phyloP scores from a whole-genome alignment of 1,140 invertebrate genomes.

The Eriosoma lanigerum region DNA sequence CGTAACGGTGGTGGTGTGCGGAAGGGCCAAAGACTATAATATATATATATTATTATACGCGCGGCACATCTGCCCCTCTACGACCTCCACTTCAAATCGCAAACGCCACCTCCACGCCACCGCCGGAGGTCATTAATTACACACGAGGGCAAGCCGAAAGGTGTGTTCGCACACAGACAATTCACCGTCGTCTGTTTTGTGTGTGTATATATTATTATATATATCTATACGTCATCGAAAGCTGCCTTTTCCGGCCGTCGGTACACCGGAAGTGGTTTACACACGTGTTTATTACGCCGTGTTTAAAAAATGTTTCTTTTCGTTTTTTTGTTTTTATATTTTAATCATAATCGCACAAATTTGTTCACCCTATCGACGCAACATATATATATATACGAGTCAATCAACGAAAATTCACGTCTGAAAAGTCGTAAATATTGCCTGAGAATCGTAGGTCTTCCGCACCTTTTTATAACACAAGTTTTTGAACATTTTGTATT shows the following conservation, averaged over 20 bases:
- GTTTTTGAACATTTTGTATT: too few species aligned
- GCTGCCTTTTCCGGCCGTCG: conserved; percentile 28
- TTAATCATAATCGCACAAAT: too few species aligned
- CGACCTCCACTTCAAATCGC: not conserved
- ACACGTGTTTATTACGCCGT: not conserved
- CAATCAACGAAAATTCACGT: not conserved
- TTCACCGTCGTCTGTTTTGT: too few species aligned
- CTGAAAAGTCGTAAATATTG: not conserved
- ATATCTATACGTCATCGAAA: not conserved
- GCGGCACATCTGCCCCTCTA: not conserved
- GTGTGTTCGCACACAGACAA: conserved; percentile 24
- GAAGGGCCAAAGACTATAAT: not conserved
- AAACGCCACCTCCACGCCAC: too few species aligned
- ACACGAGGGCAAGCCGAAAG: conserved; percentile 4
- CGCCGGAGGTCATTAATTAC: conserved; percentile 39
- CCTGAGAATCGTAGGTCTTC: too few species aligned
- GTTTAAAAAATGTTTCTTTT: not conserved
- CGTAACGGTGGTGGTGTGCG: not conserved
- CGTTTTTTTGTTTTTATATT: not conserved
- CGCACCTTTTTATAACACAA: not conserved
- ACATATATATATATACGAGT: not conserved
- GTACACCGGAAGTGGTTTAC: conserved; percentile 32
- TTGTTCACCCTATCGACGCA: not conserved
- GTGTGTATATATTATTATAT: not conserved
- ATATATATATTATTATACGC: conserved; percentile 2